These are phyloP conservation scores for Otolemur crassicaudatus DNA, from an alignment of 2,797 vertebrate species.

Conservation along the genomic window DNA sequence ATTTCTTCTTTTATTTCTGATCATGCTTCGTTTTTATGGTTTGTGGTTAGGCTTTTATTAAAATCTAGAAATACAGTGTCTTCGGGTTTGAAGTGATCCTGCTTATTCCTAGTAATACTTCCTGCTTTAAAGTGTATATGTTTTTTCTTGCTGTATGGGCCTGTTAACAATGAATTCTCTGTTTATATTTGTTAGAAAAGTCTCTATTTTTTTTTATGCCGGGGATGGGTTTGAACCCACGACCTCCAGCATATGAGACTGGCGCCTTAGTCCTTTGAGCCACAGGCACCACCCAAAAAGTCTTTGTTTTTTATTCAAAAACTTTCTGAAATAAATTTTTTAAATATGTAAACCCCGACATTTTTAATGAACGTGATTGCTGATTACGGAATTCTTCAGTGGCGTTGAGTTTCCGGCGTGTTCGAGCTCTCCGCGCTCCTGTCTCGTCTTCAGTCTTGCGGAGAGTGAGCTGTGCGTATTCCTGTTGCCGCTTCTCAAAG, in stretches of 20 bases:
- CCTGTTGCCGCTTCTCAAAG: neutral
- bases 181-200: slow-evolving; percentile 8
- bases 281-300: neutral
- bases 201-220: neutral
- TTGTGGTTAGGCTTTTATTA: neutral
- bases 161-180: neutral
- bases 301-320: neutral
- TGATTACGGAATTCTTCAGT: neutral
- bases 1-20: neutral
- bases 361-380: neutral
- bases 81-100: neutral
- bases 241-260: too few relatives aligned
- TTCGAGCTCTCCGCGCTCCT: neutral
- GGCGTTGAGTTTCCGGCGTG: neutral
- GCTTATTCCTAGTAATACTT: neutral
- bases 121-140: neutral
- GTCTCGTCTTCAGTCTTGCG: neutral
- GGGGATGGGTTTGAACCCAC: too few relatives aligned
- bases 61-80: neutral
- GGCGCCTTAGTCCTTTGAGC: too few relatives aligned
- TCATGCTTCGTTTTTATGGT: neutral
- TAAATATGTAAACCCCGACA: neutral
- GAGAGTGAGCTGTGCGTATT: neutral
- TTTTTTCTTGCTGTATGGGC: neutral
- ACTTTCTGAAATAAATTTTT: neutral